These are phyloP conservation scores for Ochotona princeps DNA, from an alignment of 2,113 vertebrate species.

Conservation along the genomic window DNA sequence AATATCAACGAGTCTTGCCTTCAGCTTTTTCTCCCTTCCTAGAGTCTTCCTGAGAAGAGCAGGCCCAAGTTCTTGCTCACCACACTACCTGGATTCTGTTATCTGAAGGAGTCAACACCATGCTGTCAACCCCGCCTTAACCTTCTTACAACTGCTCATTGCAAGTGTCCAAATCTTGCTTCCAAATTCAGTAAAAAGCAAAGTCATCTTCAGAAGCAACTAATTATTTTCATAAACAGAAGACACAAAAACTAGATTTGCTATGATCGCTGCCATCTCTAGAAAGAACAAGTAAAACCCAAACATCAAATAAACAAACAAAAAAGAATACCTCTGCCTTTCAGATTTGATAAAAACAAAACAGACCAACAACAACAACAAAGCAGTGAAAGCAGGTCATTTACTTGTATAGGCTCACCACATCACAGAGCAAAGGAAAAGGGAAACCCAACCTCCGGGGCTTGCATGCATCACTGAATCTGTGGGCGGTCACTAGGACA, in stretches of 20 bases:
- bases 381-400: slow-evolving; percentile 76
- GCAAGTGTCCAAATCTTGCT: slow-evolving; percentile 17
- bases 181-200: slow-evolving; percentile 58
- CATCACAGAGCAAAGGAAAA: slow-evolving; percentile 30
- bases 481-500: neutral
- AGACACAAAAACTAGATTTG: slow-evolving; percentile 58
- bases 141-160: slow-evolving; percentile 31
- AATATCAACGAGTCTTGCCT: neutral
- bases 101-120: slow-evolving; percentile 18
- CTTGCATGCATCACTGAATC: slow-evolving; percentile 47
- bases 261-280: slow-evolving; percentile 54
- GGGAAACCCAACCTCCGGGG: slow-evolving; percentile 1
- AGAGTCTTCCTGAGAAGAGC: slow-evolving; percentile 28
- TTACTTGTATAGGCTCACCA: slow-evolving; percentile 73
- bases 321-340: slow-evolving; percentile 3
- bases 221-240: slow-evolving; percentile 36
- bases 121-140: neutral
- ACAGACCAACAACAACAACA: neutral
- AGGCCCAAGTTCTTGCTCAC: slow-evolving; percentile 16
- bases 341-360: slow-evolving; percentile 66
- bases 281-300: slow-evolving; percentile 39
- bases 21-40: slow-evolving; percentile 18
- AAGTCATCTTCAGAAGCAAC: slow-evolving; percentile 59
- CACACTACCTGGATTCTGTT: slow-evolving; percentile 36
- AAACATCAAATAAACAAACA: slow-evolving; percentile 70